Base-by-base conservation (phyloP, 2,113 vertebrate genomes). In the Pomatostomus ruficeps region DNA sequence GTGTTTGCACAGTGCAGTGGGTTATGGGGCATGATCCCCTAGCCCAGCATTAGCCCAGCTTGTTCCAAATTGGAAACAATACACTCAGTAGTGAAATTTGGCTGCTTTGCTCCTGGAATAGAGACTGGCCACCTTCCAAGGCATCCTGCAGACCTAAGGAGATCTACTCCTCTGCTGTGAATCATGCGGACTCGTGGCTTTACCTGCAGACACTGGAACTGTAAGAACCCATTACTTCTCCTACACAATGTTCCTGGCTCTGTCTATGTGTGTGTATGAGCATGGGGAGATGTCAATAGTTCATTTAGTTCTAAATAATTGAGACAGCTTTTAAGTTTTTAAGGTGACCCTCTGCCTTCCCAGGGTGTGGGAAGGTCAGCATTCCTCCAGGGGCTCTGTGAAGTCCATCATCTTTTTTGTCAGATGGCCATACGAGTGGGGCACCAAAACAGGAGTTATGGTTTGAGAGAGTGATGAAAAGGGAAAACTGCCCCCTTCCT, bases 121-220 rank as follows among this genome's bases (percentile, higher is more conserved):
- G 52, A 45, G 16, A 12, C 14, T 38, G 38, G 14, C 29, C 11
- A 33, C 59, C 8, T 70, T 62, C 86, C 55, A 24, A 22, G 16
- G 35, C 46, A 88, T 26, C 36, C 61, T 35, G 19, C 14, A 33
- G 35, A 67, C 73, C 85, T 62, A 38, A 89, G 55, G 59, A 74
- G 46, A 87, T 33, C n/a, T 28, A 6, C 8, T 61, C 12, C 28
- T 87, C 40, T 40, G n/a, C 49, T 77, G 36, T 10, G 43, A 72
- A 16, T 24, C 14, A 5, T 22, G 40, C 9, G 29, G 10, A 25
- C 21, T 36, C 0, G 0, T 1, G 4, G 8, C 14, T 68, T 59
- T 68, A 63, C 55, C 35, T 65, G 5, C 22, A 74, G 72, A 54
- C 7, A 28, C 1, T 28, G 26, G 45, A 76, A 43, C 36, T 35